Base-by-base conservation (phyloP, 2,888 invertebrate genomes). In the Anticlea derivata region DNA sequence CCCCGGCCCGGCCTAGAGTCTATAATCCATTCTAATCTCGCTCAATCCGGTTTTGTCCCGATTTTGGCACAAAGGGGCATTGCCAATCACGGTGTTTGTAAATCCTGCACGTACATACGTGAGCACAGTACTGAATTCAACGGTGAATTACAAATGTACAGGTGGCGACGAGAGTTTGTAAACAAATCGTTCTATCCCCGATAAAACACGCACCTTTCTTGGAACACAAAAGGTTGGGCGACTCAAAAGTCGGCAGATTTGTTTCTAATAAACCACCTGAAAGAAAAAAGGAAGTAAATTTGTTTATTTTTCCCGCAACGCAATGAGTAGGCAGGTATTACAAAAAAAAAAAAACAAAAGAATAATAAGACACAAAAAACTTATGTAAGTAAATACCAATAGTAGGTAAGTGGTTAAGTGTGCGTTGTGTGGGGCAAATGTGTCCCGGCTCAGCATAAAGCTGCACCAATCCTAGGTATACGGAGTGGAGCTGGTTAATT, bases 31-130 rank as follows among this genome's bases (percentile, higher is more conserved):
- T 53, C 53, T 53, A 53, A 53, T 53, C 53, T 49, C 34, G 23
- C 48, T 44, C 38, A 49, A 53, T 53, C 48, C 53, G 39, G 48
- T 48, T 53, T 39, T 10, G 44, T 48, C 38, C 53, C 53, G 34
- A 39, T 48, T 53, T 53, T 40, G 38, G 53, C 48, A 52, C 53
- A 53, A 53, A 53, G 53, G 44, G 44, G 53, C 53, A 48, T 48
- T 53, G 53, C 63, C 63, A 66, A 66, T 66, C 64, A 64, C 61
- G 53, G 43, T 58, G 61, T 66, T 66, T 63, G 62, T 63, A 66
- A 64, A 66, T 64, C 62, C 56, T 54, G 58, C 66, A 66, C 66
- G 64, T 64, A 61, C 57, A 49, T 57, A 61, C 63, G 60, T 55
- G 58, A 55, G 50, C 43, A 24, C 40, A 7, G 37, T 30, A 34